Percentiles rank a stretch among this genome's conserved stretches.
Evolutionary conservation across 2,113 vertebrate species (phyloP).

Genomic region (Oceanodroma tethys): DNA sequence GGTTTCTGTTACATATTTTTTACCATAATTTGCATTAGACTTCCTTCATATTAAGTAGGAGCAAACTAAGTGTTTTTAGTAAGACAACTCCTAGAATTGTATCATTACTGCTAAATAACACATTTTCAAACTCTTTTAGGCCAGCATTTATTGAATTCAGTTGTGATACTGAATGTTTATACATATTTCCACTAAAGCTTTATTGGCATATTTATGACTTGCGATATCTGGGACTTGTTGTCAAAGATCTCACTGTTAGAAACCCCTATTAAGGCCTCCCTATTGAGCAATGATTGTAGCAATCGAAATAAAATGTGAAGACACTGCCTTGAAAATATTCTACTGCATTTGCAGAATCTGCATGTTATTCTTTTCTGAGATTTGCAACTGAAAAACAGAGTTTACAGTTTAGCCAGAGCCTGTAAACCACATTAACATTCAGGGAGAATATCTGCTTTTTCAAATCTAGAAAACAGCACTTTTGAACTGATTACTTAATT

Average conservation of each 20-base stretch:
- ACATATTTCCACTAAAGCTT: background rate
- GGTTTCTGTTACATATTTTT: background rate
- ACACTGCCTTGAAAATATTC: background rate
- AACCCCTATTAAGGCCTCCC: background rate
- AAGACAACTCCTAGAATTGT: background rate
- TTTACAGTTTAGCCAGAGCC: background rate
- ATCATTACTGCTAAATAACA: background rate
- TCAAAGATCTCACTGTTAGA: background rate
- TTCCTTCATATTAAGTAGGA: background rate
- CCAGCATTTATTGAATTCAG: background rate
- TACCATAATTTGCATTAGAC: background rate
- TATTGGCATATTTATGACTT: background rate
- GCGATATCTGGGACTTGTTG: background rate
- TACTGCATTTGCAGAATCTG: background rate
- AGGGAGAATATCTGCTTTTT: conserved; percentile 3
- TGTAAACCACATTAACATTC: conserved; percentile 38
- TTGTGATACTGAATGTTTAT: background rate
- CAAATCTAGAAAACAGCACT: conserved; percentile 41
- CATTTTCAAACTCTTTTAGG: background rate
- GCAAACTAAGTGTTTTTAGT: background rate
- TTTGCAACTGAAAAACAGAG: background rate
- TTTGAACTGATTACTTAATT: conserved; percentile 62
- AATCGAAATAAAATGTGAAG: background rate
- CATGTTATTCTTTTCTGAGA: background rate
- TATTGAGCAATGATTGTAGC: background rate